These are phyloP conservation scores for Cheumatopsyche charites DNA, from an alignment of 1,140 invertebrate genomes.

Conservation along the genomic window DNA sequence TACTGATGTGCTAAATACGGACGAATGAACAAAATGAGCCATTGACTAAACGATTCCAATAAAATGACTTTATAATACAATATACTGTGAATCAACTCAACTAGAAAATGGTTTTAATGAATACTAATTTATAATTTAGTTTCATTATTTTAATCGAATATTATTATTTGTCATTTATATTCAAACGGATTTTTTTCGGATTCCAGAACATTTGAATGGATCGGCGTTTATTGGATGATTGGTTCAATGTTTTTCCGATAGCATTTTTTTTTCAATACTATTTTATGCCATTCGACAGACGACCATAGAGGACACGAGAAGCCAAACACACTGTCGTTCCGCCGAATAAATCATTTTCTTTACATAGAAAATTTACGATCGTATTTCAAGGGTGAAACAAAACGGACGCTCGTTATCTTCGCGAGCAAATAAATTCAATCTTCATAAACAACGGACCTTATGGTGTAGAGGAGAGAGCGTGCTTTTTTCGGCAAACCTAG, in stretches of 20 bases:
- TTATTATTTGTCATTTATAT: no score
- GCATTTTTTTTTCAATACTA: slow-evolving; percentile 22
- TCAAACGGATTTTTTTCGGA: no score
- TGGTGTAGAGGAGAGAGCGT: background rate
- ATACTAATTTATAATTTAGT: no score
- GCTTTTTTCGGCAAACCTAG: background rate
- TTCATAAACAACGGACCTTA: slow-evolving; percentile 26
- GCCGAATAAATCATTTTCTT: slow-evolving; percentile 19
- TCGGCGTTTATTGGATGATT: no score
- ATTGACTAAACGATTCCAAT: no score
- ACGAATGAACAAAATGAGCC: no score
- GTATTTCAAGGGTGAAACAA: slow-evolving; percentile 27
- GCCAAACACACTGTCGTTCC: background rate
- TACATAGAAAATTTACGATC: slow-evolving; percentile 28
- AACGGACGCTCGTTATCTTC: slow-evolving; percentile 24
- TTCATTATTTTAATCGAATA: no score
- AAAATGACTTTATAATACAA: no score
- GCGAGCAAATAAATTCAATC: slow-evolving; percentile 21
- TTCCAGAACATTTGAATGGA: no score
- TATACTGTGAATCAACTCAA: no score
- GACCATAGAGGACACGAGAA: slow-evolving; percentile 16
- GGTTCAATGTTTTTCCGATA: background rate
- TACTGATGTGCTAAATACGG: no score
- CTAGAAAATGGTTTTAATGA: no score
- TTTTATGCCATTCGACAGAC: slow-evolving; percentile 24